Conservation (phyloP, 2,113 vertebrate species). For the Ciconia boyciana region DNA sequence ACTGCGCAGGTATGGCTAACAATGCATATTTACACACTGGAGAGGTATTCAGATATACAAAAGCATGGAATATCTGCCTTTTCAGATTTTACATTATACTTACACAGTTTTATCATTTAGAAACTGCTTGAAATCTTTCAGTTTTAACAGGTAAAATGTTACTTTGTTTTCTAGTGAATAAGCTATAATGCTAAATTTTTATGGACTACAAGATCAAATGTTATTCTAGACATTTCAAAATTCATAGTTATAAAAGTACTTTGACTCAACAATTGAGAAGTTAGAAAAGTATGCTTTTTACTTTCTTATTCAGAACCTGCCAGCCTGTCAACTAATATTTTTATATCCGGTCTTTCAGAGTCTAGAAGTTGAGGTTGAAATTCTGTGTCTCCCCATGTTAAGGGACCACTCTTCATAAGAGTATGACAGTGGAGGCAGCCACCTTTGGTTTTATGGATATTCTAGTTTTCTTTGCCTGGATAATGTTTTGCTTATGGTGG, state of each 20-base stretch:
- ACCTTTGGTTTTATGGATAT: neutral
- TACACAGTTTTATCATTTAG: neutral
- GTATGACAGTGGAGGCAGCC: neutral
- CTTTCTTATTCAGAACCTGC: neutral
- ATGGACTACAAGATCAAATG: neutral
- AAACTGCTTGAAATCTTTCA: neutral
- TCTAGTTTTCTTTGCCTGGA: neutral
- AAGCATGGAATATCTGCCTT: neutral
- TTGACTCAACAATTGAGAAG: neutral
- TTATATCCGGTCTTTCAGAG: neutral
- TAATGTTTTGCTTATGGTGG: neutral
- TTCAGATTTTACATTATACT: neutral
- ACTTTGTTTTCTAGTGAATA: neutral
- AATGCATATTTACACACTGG: neutral
- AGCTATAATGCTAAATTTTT: neutral
- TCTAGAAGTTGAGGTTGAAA: neutral
- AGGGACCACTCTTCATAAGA: neutral
- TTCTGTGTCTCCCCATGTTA: neutral
- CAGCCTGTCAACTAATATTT: neutral
- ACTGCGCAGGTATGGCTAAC: constrained; percentile 77
- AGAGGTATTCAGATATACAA: neutral
- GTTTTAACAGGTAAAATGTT: neutral
- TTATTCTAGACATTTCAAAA: neutral
- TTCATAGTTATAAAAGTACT: neutral
- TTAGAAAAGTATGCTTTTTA: neutral